Conservation (phyloP, 2,888 invertebrate species). For the Cantharis rufa region DNA sequence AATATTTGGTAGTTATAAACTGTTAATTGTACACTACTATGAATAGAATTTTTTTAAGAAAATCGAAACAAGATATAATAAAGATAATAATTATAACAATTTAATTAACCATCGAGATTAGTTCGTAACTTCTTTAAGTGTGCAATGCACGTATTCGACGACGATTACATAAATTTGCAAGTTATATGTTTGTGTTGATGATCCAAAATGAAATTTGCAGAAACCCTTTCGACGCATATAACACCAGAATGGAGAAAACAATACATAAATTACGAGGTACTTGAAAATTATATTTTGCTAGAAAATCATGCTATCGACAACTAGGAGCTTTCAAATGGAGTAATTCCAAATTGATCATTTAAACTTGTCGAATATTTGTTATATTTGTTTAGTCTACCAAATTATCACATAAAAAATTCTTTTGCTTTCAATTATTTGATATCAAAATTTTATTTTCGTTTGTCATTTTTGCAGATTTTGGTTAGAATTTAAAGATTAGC, state of each 20-base stretch:
- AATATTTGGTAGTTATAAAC: background rate
- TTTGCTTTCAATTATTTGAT: background rate
- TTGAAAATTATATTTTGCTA: background rate
- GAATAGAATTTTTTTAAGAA: background rate
- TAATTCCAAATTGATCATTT: background rate
- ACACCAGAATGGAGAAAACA: conserved; percentile 94
- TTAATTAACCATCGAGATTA: conserved; percentile 19
- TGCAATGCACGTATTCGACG: conserved; percentile 9
- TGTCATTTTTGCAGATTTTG: background rate
- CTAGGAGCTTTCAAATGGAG: background rate
- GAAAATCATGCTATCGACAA: background rate
- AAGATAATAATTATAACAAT: conserved; percentile 17
- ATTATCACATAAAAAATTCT: background rate
- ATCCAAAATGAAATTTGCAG: conserved; percentile 82
- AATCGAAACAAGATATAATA: conserved; percentile 4
- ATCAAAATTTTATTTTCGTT: background rate
- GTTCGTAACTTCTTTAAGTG: conserved; percentile 11
- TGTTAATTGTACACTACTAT: background rate
- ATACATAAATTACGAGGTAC: conserved; percentile 75
- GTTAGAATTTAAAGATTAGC: background rate
- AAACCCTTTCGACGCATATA: conserved; percentile 85
- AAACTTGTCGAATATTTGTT: background rate
- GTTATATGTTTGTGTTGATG: background rate
- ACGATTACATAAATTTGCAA: background rate
- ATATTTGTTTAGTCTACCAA: background rate